Percentiles rank a stretch among this genome's conserved stretches.
Conservation (phyloP, 2,797 vertebrate species). For the Mormyrus hasselquistii region DNA sequence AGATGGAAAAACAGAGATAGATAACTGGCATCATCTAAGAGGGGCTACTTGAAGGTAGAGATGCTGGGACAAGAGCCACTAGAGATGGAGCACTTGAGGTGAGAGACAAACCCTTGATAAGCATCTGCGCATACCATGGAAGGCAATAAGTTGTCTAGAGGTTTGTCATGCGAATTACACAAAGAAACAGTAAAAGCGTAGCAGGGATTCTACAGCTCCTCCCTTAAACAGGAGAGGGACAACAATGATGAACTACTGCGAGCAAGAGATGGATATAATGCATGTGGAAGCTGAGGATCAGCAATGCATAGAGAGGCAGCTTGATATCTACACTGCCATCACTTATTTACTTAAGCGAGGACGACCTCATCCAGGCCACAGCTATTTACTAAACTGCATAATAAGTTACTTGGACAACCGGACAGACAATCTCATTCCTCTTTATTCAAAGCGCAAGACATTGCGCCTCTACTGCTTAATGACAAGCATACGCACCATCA, state of each 20-base stretch:
- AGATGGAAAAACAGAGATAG: neutral
- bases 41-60: neutral
- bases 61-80: neutral
- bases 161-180: neutral
- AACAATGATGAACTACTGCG: neutral
- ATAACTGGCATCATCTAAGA: neutral
- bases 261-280: neutral
- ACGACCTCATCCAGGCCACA: neutral
- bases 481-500: neutral
- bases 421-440: neutral
- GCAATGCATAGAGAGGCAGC: neutral
- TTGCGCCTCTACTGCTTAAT: neutral
- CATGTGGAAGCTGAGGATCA: neutral
- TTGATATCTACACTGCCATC: neutral
- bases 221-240: neutral
- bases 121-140: neutral
- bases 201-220: neutral
- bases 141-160: neutral
- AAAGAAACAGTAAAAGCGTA: neutral
- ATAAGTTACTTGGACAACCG: neutral
- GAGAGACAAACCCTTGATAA: neutral
- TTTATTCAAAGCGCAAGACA: neutral
- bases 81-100: neutral
- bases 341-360: neutral
- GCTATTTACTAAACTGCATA: neutral